A percentile compares a stretch with the other conserved stretches of the same genome.
Conservation (phyloP, 64 coral and sea anemone species). For the Montipora cactus region DNA sequence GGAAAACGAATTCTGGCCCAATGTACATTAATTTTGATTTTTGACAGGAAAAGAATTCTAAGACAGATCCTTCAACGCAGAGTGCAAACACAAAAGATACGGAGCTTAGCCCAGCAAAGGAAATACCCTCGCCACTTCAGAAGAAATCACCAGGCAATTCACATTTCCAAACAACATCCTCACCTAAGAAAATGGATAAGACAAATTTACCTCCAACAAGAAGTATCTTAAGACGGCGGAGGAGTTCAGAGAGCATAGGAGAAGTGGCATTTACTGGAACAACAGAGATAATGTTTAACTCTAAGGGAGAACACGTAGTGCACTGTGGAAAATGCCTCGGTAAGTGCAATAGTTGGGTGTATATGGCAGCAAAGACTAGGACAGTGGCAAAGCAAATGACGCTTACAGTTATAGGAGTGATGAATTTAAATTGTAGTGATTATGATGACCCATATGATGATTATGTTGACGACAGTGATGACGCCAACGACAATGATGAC, state of each 20-base stretch:
- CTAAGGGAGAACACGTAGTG: constrained; percentile 79
- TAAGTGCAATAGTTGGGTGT: background rate
- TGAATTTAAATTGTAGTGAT: too few relatives aligned
- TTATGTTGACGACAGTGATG: too few relatives aligned
- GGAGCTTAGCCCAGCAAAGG: constrained; percentile 8
- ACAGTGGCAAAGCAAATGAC: background rate
- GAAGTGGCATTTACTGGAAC: constrained; percentile 68
- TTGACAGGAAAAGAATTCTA: constrained; percentile 45
- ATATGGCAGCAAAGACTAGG: background rate
- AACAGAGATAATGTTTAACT: constrained; percentile 61
- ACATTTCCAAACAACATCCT: background rate
- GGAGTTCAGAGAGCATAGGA: constrained; percentile 76
- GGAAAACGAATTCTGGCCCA: background rate
- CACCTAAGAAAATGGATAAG: constrained; percentile 26
- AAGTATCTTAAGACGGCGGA: constrained; percentile 62
- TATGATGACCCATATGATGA: too few relatives aligned
- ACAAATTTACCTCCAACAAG: background rate
- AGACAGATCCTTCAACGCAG: constrained; percentile 18
- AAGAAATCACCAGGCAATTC: constrained; percentile 3
- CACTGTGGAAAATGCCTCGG: constrained; percentile 95
- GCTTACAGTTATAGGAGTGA: too few relatives aligned
- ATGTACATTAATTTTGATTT: background rate
- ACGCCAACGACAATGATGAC: too few relatives aligned
- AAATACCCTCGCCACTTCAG: background rate
- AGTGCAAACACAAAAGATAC: constrained; percentile 38